Evolutionary conservation across 2,113 vertebrate species (phyloP).

Genomic region (Pteruthius melanotis): DNA sequence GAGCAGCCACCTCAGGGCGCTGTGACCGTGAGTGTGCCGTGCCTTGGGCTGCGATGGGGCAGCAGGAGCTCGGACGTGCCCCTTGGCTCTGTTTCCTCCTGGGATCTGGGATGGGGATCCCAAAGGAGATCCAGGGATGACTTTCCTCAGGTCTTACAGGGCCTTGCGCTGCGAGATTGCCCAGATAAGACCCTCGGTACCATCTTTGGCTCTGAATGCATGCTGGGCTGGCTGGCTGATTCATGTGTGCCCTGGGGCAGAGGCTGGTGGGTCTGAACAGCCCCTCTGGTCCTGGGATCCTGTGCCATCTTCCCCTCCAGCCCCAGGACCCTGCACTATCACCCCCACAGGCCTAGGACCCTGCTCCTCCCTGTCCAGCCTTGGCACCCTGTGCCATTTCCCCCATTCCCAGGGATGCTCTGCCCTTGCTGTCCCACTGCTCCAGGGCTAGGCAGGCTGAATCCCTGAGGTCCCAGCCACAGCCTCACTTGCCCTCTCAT

Average conservation of each 20-base stretch:
- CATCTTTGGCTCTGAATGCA: background rate
- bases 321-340: background rate
- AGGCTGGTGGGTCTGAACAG: background rate
- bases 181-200: accelerated
- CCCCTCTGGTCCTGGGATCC: background rate
- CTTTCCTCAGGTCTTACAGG: background rate
- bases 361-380: background rate
- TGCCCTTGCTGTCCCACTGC: background rate
- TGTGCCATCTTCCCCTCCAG: background rate
- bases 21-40: background rate
- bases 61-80: background rate
- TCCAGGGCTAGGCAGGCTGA: background rate
- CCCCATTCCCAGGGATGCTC: no score
- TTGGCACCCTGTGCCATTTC: background rate
- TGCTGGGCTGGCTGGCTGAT: background rate
- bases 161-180: accelerated
- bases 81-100: background rate
- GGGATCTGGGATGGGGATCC: background rate
- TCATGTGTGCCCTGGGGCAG: accelerated
- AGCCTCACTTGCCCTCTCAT: background rate
- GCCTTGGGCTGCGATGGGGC: background rate
- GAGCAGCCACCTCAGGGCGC: background rate
- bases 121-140: background rate
- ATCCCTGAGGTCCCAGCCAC: background rate
- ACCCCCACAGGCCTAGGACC: background rate